A percentile compares a stretch with the other conserved stretches of the same genome.
Evolutionary conservation across 2,113 vertebrate species (phyloP).

Genomic region (Uropsilus gracilis): DNA sequence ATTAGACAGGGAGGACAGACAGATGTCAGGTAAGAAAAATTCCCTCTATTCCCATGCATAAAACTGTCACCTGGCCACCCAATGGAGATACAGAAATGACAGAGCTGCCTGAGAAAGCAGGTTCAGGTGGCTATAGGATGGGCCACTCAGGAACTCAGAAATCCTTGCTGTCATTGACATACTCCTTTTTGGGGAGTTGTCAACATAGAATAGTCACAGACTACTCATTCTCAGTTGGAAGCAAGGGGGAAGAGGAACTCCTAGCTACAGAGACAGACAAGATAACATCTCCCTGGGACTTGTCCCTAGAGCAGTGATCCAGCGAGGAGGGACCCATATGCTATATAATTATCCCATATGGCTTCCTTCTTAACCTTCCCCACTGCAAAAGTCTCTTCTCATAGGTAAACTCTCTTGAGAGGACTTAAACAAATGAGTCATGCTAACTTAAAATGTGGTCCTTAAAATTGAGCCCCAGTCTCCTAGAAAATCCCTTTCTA

Average conservation of each 20-base stretch:
- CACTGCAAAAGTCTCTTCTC: background rate
- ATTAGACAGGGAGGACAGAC: background rate
- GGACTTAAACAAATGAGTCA: background rate
- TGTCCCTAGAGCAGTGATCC: background rate
- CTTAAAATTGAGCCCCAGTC: background rate
- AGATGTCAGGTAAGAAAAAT: background rate
- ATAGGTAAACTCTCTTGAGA: background rate
- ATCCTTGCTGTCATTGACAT: background rate
- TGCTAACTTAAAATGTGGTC: background rate
- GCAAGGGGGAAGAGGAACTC: no score
- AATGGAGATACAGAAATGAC: background rate
- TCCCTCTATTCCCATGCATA: background rate
- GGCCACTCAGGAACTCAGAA: background rate
- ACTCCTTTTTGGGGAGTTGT: background rate
- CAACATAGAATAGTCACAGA: background rate
- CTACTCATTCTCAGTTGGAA: background rate
- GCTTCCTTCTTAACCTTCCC: background rate
- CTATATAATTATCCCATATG: background rate
- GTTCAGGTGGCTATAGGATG: background rate
- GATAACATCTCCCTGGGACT: background rate
- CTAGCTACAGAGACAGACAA: no score
- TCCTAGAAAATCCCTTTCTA: background rate
- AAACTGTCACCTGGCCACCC: accelerated
- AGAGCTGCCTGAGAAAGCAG: background rate
- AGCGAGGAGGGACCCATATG: background rate